Conservation (phyloP, 2,797 vertebrate species). For the Rhabdophis nuchalis region DNA sequence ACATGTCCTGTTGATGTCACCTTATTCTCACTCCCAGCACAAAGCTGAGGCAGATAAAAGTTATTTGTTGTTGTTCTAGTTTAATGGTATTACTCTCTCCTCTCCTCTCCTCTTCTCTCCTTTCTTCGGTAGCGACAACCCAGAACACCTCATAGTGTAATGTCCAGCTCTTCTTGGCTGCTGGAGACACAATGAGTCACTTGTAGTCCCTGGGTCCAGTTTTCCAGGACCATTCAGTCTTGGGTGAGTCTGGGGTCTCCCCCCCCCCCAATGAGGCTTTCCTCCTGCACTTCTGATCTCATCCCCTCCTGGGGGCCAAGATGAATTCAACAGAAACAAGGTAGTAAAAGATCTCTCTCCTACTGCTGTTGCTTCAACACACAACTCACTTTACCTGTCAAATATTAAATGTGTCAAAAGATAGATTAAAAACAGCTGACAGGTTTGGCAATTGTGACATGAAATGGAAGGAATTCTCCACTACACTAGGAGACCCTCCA, state of each 20-base stretch:
- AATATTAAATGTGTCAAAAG: neutral
- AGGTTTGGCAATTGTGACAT: neutral
- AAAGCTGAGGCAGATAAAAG: neutral
- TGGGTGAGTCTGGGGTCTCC: neutral
- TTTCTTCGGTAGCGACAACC: neutral
- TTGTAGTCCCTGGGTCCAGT: neutral
- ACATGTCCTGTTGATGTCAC: neutral
- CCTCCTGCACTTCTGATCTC: neutral
- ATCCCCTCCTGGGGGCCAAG: neutral
- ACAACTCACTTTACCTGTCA: neutral
- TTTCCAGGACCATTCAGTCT: neutral
- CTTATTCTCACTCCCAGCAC: neutral
- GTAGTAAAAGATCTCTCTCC: neutral
- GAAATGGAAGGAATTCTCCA: neutral
- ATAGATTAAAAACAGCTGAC: neutral
- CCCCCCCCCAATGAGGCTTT: too few relatives aligned
- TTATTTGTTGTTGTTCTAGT: neutral
- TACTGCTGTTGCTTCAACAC: neutral
- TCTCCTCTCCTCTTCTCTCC: neutral
- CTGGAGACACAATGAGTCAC: neutral
- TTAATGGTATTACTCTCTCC: neutral
- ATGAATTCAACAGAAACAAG: neutral
- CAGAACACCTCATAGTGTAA: neutral
- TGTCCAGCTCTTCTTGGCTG: neutral
- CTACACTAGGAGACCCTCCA: neutral